Evolutionary conservation across 2,888 invertebrate genomes (phyloP), one percentile per base, ranked within the genome.

Genomic region (Drosophila meridiana): DNA sequence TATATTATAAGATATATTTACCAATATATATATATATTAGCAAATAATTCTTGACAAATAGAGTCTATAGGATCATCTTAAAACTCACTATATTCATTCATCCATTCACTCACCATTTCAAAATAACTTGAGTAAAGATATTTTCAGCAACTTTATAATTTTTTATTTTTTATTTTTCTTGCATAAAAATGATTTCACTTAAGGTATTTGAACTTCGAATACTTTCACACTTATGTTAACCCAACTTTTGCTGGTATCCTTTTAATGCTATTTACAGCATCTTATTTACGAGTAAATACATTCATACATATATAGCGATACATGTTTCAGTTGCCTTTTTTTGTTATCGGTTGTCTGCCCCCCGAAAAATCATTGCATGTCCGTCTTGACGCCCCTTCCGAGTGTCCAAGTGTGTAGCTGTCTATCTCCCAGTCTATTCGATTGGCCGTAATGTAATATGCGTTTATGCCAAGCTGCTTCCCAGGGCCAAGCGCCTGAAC

Each of bases 361-460:
- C 36, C 53, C 7, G 4, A 38, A 69, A 86, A 81, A 81, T 65
- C 47, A 43, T 69, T 60, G 36, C 62, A 20, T 32, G 63, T 67
- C 62, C 52, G 50, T 42, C 20, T 26, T 45, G 45, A 34, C 34
- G 58, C 45, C 60, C 67, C 36, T 34, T 45, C 56, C 42, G 9
- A 26, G 47, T 59, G 67, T 64, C 73, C 45, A 42, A 57, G 28
- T 66, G 60, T 72, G 64, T 63, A 52, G 57, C 67, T 45, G 67
- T 72, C 67, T 43, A 30, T 60, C 53, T 52, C 53, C 57, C 78
- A 34, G 74, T 74, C 65, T 68, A 81, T 83, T 84, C 73, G 89
- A 87, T 89, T 85, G 71, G 38, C 73, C 63, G 77, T 78, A 78
- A 80, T 78, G 81, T 80, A 78, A 78, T 78, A 80, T 78, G 78